Percentiles rank a stretch among this genome's conserved stretches.
Evolutionary conservation across 2,888 invertebrate species (phyloP).

Genomic region (Phyto melanocephala): DNA sequence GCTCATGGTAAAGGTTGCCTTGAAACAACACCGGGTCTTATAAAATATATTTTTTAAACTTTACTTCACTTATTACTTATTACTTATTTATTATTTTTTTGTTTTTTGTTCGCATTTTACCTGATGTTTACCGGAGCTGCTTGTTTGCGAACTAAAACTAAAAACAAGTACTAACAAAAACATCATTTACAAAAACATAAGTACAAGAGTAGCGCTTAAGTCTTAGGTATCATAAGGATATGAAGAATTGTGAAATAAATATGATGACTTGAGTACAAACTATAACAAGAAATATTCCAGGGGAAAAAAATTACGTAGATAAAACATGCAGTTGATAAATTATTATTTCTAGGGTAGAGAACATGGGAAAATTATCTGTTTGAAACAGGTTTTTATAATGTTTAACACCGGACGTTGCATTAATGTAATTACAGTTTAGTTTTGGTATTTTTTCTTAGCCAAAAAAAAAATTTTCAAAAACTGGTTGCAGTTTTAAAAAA

Average conservation of each 20-base stretch:
- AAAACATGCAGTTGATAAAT: slow-evolving; percentile 5
- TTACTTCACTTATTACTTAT: slow-evolving; percentile 15
- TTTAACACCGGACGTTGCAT: no score
- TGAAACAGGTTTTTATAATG: no score
- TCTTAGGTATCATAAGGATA: slow-evolving; percentile 1
- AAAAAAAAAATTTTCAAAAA: no score
- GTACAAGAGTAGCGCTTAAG: slow-evolving; percentile 12
- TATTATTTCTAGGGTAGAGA: neutral
- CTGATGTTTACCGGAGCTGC: slow-evolving; percentile 35
- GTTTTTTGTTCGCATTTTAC: slow-evolving; percentile 10
- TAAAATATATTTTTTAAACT: no score
- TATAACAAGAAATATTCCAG: no score
- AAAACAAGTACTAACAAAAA: neutral
- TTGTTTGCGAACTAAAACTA: slow-evolving; percentile 31
- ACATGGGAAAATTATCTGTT: neutral
- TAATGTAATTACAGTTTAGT: no score
- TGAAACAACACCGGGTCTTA: no score
- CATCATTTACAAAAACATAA: neutral
- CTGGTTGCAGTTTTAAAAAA: no score
- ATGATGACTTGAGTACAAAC: neutral
- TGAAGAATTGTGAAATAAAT: neutral
- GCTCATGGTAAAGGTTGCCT: no score
- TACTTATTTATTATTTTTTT: neutral
- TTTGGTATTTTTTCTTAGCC: no score
- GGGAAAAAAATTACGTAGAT: neutral